Base-by-base conservation (phyloP, 2,113 vertebrate genomes). In the Xyrauchen texanus region DNA sequence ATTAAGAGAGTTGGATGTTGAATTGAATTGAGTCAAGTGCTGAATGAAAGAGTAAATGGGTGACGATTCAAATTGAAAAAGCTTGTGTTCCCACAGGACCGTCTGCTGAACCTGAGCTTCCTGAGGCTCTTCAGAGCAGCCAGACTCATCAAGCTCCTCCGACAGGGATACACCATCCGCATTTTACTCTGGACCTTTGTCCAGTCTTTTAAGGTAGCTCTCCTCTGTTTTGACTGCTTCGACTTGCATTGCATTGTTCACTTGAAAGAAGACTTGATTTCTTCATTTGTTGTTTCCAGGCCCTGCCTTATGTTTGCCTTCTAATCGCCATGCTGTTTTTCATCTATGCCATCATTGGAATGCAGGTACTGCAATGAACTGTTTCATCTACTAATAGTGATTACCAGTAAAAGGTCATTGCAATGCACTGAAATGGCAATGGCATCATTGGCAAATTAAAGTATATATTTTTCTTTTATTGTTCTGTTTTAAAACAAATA, bases 301-400 rank as follows among this genome's bases (percentile, higher is more conserved):
- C 97, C 12, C 92, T 98, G 90, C 97, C 97, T 13, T 99, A 99
- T 0, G 97, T 98, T 80, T 99, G 97, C 84, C 95, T 99, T 75
- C 93, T 99, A 84, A 99, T 98, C 52, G 97, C 97, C 42, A 98
- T 98, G 97, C 94, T 98, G 70, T 98, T 99, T 92, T 98, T 99
- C 93, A 99, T 99, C 87, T 99, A 98, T 0, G 96, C 97, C 89
- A 98, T 99, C 83, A 97, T 98, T 11, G 97, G 97, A 83, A 98
- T 98, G 97, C 97, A 98, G 95, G 97, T 98, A 88, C 21, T 34
- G 21, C 3, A 34, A 1, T 34, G 21, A 1, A 34, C 21, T 34
- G 21, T 34, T 34, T 34, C 21, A 34, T 1, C 21, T 34, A 34
- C 21, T 34, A 34, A 34, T 34, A 34, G 21, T 34, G 21, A 34